Evolutionary conservation across 2,888 invertebrate species (phyloP).

Genomic region (Opisthograptis luteolata): DNA sequence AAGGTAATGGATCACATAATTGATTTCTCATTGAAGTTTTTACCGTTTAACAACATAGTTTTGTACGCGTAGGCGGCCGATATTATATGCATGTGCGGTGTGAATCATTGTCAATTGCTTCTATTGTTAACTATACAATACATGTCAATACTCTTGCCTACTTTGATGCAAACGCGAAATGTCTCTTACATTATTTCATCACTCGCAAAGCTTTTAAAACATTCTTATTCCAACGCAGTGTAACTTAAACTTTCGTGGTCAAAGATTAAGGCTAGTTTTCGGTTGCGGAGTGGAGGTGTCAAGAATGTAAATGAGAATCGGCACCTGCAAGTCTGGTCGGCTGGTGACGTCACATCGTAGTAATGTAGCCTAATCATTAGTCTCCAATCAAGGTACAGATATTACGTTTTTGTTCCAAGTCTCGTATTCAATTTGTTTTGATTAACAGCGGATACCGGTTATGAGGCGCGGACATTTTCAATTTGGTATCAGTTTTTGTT

Average conservation of each 20-base stretch:
- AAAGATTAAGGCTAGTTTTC: constrained; percentile 40
- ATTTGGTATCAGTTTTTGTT: constrained; percentile 1
- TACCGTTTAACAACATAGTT: constrained; percentile 69
- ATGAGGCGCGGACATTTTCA: not conserved
- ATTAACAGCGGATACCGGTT: constrained; percentile 20
- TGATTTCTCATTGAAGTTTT: constrained; percentile 59
- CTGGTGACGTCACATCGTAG: constrained; percentile 64
- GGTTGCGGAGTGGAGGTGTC: constrained; percentile 38
- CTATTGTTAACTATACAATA: constrained; percentile 27
- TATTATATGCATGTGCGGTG: constrained; percentile 27
- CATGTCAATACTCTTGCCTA: constrained; percentile 27
- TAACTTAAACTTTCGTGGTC: constrained; percentile 34
- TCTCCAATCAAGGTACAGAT: constrained; percentile 47
- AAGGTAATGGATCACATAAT: constrained; percentile 43
- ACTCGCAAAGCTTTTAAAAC: constrained; percentile 30
- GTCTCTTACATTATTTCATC: constrained; percentile 39
- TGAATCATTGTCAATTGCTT: constrained; percentile 36
- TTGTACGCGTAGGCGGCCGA: constrained; percentile 51
- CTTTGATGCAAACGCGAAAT: constrained; percentile 34
- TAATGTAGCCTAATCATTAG: constrained; percentile 52
- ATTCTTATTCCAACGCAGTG: constrained; percentile 20
- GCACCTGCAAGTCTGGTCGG: constrained; percentile 76
- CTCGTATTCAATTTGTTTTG: constrained; percentile 31
- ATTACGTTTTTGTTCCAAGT: constrained; percentile 33
- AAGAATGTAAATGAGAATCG: constrained; percentile 70